Base-by-base conservation (phyloP, 2,888 invertebrate species). In the Eremobia ochroleuca region DNA sequence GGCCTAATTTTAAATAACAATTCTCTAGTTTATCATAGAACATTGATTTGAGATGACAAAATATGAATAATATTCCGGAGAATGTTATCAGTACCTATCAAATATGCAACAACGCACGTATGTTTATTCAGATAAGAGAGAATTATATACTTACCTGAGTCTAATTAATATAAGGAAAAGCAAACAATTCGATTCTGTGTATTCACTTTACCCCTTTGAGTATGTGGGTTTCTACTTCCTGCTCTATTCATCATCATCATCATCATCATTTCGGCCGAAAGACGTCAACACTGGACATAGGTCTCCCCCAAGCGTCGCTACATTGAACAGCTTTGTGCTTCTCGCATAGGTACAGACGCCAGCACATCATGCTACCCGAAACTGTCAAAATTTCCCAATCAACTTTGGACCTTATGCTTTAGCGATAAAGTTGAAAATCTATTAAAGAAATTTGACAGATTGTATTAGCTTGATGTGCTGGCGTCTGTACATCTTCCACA, bases 91-190 rank as follows among this genome's bases (percentile, higher is more conserved):
- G 34, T 40, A 40, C 40, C 40, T 43, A 49, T 52, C 59, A 68
- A 43, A 71, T 59, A 76, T 34, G 75, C 46, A 28, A 58, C 68
- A 64, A 25, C 68, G 49, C 79, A 76, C 84, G 83, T 78, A 83
- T 70, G 28, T 83, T 73, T 73, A 70, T 65, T 75, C 72, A 69
- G 76, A 81, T 85, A 82, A 65, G 37, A 65, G n/a, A 55, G 28
- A 81, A 76, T 81, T 67, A 49, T 70, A 66, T 55, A 61, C 25
- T 69, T 69, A 83, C 61, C 73, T 61, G 46, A 49, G 2, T 69
- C n/a, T 28, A 68, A 69, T 66, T 73, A 66, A 43, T 40, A 68
- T 79, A 55, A 73, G 40, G 21, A 68, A 71, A 61, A 64, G 43
- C 34, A 67, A 72, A 81, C 71, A 43, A 66, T 81, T 83, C 31